These are phyloP conservation scores for Platerodrilus igneus DNA, from an alignment of 2,888 invertebrate genomes.

Conservation along the genomic window DNA sequence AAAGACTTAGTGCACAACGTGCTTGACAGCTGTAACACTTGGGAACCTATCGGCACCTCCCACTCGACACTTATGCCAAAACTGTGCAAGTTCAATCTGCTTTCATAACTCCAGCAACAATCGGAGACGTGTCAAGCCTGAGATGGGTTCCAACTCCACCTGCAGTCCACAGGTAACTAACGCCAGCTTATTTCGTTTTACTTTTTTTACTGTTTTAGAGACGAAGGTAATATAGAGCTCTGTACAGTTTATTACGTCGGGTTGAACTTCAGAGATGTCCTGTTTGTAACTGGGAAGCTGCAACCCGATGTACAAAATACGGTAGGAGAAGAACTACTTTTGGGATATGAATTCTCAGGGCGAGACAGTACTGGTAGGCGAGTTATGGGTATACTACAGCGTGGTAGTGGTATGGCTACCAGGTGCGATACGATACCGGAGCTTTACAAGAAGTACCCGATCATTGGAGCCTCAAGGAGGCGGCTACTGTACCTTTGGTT, in stretches of 20 bases:
- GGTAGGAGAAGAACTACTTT: constrained; percentile 85
- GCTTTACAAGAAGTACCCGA: constrained; percentile 88
- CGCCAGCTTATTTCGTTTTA: constrained; percentile 1
- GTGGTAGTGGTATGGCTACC: constrained; percentile 83
- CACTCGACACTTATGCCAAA: constrained; percentile 51
- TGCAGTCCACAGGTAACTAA: constrained; percentile 54
- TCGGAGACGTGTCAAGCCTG: constrained; percentile 90
- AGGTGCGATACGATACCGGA: constrained; percentile 74
- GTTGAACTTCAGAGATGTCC: constrained; percentile 96
- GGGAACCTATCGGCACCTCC: constrained; percentile 84
- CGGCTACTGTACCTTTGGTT: constrained; percentile 89
- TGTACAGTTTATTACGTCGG: constrained; percentile 91
- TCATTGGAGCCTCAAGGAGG: constrained; percentile 85
- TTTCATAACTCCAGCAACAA: constrained; percentile 88
- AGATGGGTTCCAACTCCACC: constrained; percentile 89
- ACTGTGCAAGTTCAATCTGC: constrained; percentile 78
- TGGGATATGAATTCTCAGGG: constrained; percentile 92
- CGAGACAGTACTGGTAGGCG: constrained; percentile 67
- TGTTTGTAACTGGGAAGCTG: constrained; percentile 95
- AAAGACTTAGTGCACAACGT: constrained; percentile 86
- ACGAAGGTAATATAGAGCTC: constrained; percentile 55
- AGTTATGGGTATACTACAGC: constrained; percentile 88
- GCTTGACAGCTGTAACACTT: constrained; percentile 71
- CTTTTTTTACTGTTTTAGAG: too few relatives aligned
- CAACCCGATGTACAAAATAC: constrained; percentile 91